Conservation (phyloP, 1,140 invertebrate genomes). For the Marisa cornuarietis region DNA sequence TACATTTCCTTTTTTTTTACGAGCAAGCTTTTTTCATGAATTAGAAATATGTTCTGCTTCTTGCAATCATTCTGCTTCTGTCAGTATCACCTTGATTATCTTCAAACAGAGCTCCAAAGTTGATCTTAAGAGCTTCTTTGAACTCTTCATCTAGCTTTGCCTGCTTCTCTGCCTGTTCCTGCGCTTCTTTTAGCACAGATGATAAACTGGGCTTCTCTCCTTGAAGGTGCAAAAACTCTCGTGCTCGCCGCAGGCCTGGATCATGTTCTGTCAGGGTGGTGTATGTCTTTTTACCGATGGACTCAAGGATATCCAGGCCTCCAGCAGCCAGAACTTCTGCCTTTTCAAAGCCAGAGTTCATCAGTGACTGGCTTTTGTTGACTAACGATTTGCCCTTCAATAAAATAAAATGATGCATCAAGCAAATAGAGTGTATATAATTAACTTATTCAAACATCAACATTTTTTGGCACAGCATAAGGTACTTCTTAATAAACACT, state of each 20-base stretch:
- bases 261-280: conserved; percentile 90
- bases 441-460: too few species aligned
- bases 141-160: conserved; percentile 68
- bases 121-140: conserved; percentile 73
- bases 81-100: conserved; percentile 78
- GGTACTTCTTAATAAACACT: too few species aligned
- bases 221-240: conserved; percentile 74
- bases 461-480: too few species aligned
- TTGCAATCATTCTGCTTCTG: background rate
- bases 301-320: conserved; percentile 87
- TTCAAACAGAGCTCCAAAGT: conserved; percentile 87
- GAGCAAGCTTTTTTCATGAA: too few species aligned
- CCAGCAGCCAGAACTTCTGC: conserved; percentile 84
- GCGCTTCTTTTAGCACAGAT: conserved; percentile 82
- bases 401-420: background rate
- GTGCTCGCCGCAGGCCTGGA: conserved; percentile 84
- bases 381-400: conserved; percentile 71
- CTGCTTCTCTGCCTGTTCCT: conserved; percentile 79
- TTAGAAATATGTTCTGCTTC: too few species aligned
- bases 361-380: conserved; percentile 67
- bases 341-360: conserved; percentile 85
- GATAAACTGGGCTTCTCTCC: conserved; percentile 72
- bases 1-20: too few species aligned
- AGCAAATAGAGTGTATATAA: too few species aligned
- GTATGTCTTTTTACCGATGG: conserved; percentile 93